Evolutionary conservation across 2,113 vertebrate species (phyloP).

Genomic region (Sardina pilchardus): DNA sequence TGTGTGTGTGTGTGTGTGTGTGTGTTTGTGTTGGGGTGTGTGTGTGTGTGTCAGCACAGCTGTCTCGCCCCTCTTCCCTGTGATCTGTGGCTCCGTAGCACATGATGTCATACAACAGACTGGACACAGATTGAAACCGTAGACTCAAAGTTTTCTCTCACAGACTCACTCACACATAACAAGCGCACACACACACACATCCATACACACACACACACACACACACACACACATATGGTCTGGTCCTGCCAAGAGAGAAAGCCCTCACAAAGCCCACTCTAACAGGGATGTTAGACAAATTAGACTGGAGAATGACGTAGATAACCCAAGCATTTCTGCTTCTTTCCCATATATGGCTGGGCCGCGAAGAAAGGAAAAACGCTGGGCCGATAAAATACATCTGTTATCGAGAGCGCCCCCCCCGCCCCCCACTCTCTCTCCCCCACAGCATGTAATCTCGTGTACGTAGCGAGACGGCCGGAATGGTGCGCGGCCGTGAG

Average conservation of each 20-base stretch:
- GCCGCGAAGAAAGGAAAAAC: neutral
- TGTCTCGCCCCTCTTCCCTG: neutral
- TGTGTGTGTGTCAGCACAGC: neutral
- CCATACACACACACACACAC: neutral
- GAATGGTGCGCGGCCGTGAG: neutral
- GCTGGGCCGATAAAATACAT: neutral
- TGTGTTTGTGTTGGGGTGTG: neutral
- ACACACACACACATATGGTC: neutral
- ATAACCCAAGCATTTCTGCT: neutral
- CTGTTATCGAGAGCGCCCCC: neutral
- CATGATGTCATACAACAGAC: constrained; percentile 9
- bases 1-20: neutral
- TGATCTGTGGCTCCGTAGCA: neutral
- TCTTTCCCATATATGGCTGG: constrained; percentile 13
- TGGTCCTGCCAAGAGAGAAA: constrained; percentile 9
- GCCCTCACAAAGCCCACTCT: constrained; percentile 4
- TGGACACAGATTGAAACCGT: neutral
- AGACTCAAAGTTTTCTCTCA: neutral
- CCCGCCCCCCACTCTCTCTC: no score
- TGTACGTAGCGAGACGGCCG: neutral
- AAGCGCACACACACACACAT: neutral
- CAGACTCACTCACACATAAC: neutral
- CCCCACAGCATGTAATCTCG: neutral
- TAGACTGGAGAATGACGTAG: constrained; percentile 1
- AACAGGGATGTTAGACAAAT: constrained; percentile 14